These are phyloP conservation scores for Mystacornis crossleyi DNA, from an alignment of 2,113 vertebrate genomes.

Conservation along the genomic window DNA sequence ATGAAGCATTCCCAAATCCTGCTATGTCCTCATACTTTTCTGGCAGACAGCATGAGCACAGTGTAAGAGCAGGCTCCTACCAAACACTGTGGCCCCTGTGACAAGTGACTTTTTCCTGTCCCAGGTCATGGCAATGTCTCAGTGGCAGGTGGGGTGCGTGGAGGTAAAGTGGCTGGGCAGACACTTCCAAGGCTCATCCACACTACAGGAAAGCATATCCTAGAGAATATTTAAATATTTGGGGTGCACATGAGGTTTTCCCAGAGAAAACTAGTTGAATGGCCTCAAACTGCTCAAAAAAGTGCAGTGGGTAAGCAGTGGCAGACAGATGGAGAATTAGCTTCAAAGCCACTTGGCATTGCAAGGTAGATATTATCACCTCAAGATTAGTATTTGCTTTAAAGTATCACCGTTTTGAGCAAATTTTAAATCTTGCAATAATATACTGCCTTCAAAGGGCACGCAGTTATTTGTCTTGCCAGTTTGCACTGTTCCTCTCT, in stretches of 20 bases:
- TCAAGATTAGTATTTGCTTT: not conserved
- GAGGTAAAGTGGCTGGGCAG: not conserved
- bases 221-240: not conserved
- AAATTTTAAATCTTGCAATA: not conserved
- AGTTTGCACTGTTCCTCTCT: not conserved
- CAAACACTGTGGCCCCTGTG: not conserved
- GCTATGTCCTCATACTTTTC: not conserved
- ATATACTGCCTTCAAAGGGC: not conserved
- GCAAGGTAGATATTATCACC: not conserved
- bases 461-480: not conserved
- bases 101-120: not conserved
- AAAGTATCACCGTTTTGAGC: not conserved
- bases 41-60: not conserved
- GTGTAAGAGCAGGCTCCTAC: not conserved
- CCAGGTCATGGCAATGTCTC: not conserved
- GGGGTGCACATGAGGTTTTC: not conserved
- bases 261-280: not conserved
- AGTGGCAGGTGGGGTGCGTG: rapidly evolving
- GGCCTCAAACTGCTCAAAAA: not conserved
- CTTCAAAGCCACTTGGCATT: not conserved
- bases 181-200: not conserved
- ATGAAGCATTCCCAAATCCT: not conserved
- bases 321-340: not conserved
- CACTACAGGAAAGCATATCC: not conserved
- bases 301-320: not conserved